Conservation (phyloP, 2,888 invertebrate genomes). For the Caenorhabditis sp. region DNA sequence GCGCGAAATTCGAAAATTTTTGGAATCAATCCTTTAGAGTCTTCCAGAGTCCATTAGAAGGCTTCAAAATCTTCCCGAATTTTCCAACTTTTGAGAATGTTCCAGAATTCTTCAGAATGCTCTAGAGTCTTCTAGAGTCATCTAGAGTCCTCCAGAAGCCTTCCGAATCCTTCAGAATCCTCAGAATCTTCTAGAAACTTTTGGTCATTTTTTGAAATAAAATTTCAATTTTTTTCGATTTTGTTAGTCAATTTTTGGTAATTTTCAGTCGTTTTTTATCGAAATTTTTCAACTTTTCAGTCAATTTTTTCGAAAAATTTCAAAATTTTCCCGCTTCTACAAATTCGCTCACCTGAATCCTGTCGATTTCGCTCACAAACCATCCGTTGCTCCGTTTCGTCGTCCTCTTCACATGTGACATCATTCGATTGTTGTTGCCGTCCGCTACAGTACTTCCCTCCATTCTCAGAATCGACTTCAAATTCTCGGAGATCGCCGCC, state of each 20-base stretch:
- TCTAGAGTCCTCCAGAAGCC: no score
- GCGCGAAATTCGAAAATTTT: neutral
- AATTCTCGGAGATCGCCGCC: constrained; percentile 52
- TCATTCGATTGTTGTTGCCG: neutral
- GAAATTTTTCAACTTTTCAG: neutral
- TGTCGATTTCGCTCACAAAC: constrained; percentile 56
- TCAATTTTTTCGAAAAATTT: neutral
- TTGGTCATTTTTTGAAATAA: no score
- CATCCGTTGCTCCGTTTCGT: constrained; percentile 64
- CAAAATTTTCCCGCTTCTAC: neutral
- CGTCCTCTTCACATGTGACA: constrained; percentile 39
- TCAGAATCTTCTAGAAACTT: no score
- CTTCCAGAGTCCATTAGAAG: neutral
- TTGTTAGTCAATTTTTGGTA: no score
- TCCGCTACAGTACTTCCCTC: neutral
- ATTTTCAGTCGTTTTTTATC: neutral
- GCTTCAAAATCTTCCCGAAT: no score
- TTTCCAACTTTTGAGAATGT: no score
- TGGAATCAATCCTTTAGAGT: neutral
- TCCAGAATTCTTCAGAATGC: no score
- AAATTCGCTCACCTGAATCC: constrained; percentile 38
- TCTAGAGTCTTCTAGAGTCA: no score
- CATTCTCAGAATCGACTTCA: constrained; percentile 45
- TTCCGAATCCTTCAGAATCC: no score
- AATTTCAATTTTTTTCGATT: no score